Base-by-base conservation (phyloP, 2,888 invertebrate genomes). In the Byasa hedistus region DNA sequence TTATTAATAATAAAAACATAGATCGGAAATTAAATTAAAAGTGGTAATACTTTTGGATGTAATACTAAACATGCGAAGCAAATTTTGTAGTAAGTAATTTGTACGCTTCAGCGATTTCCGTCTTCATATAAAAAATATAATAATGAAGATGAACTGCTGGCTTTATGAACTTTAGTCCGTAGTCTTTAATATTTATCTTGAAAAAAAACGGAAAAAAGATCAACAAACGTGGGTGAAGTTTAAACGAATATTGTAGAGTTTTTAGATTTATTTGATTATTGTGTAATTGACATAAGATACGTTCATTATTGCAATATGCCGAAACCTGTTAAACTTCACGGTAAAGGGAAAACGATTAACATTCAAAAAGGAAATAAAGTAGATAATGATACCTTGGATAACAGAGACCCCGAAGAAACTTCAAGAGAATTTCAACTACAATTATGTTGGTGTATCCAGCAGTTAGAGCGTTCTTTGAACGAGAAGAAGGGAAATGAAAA, bases 401-500 rank as follows among this genome's bases (percentile, higher is more conserved):
- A 76, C 58, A 72, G 70, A 27, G 83, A 86, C 65, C 82, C 84
- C 1, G 89, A 89, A 64, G 93, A 95, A 85, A 85, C 91, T 0
- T 89, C 93, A 69, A 89, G 94, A 80, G 94, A 94, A 79, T 95
- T 96, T 77, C 95, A 96, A 81, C 74, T 95, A n/a, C 96, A 96
- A 82, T 83, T 96, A 8, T 95, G 94, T 76, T 96, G 96, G 96
- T 96, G 96, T 78, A 94, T 96, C 73, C 95, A 96, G 73, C 95
- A 96, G 72, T 81, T 96, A 66, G 94, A 96, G 78, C 84, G 83
- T 23, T 89, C 92, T 24, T 80, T 95, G 69, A 87, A 84, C 62
- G 92, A 92, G 52, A 94, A 93, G 70, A 95, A 95, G 82, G 86
- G 94, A 59, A 93, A 86, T 69, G 89, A 92, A 68, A 94, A 93